These are phyloP conservation scores for Lynx canadensis DNA, from an alignment of 2,113 vertebrate genomes.

Conservation along the genomic window DNA sequence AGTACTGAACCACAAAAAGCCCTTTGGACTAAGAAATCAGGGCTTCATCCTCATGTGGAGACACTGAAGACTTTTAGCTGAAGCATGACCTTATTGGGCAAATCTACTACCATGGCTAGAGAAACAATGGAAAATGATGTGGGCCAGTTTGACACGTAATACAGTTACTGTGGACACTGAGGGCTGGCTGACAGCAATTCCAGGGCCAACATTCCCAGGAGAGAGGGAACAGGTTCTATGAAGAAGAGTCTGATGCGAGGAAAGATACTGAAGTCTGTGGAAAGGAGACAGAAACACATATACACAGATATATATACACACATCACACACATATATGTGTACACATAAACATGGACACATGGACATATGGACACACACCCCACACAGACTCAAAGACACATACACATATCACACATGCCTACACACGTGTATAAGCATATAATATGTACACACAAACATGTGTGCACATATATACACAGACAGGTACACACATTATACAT, in stretches of 20 bases:
- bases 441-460: background rate
- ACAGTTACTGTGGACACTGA: background rate
- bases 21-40: background rate
- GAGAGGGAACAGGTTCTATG: slow-evolving; percentile 12
- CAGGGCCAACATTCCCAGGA: background rate
- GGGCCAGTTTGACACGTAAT: background rate
- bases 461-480: background rate
- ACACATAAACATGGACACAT: background rate
- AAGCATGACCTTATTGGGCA: background rate
- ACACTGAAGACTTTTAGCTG: background rate
- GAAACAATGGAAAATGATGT: background rate
- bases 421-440: background rate
- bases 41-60: background rate
- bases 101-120: background rate
- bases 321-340: background rate
- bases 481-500: background rate
- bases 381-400: background rate
- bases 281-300: background rate
- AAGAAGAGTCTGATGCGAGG: background rate
- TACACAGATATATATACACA: background rate
- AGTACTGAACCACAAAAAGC: background rate
- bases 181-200: background rate
- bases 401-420: background rate
- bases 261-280: background rate
- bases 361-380: background rate